Evolutionary conservation across 2,113 vertebrate genomes (phyloP).

Genomic region (Oreochromis tanganicae): DNA sequence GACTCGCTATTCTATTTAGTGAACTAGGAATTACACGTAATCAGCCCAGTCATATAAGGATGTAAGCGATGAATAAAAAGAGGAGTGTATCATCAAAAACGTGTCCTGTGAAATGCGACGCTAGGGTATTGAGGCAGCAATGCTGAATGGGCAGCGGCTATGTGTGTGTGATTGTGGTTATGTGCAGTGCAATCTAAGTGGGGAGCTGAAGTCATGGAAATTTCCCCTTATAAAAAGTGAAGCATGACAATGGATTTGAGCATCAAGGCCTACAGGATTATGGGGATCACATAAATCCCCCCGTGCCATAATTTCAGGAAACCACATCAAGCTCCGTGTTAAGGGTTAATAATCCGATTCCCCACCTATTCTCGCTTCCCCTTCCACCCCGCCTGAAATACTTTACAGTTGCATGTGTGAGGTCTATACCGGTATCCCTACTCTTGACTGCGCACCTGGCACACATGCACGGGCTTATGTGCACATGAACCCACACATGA

Average conservation of each 20-base stretch:
- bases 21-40: slow-evolving; percentile 27
- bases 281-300: slow-evolving; percentile 66
- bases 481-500: not conserved
- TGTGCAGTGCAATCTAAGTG: slow-evolving; percentile 62
- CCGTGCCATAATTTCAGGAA: slow-evolving; percentile 54
- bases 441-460: not conserved
- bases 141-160: slow-evolving; percentile 58
- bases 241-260: slow-evolving; percentile 75
- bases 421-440: not conserved
- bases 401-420: slow-evolving; percentile 33
- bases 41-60: slow-evolving; percentile 39
- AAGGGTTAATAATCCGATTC: slow-evolving; percentile 72
- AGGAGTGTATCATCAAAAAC: slow-evolving; percentile 55
- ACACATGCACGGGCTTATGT: not conserved
- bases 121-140: slow-evolving; percentile 51
- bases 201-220: slow-evolving; percentile 72
- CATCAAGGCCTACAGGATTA: slow-evolving; percentile 70
- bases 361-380: slow-evolving; percentile 47
- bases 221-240: slow-evolving; percentile 65
- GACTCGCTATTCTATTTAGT: not conserved
- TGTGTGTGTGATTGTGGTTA: slow-evolving; percentile 39
- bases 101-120: slow-evolving; percentile 55
- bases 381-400: slow-evolving; percentile 48
- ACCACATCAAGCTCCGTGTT: slow-evolving; percentile 66
- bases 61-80: slow-evolving; percentile 53